phyloP scores from a whole-genome alignment of 1,140 invertebrate species.

The Scylla paramamosain region DNA sequence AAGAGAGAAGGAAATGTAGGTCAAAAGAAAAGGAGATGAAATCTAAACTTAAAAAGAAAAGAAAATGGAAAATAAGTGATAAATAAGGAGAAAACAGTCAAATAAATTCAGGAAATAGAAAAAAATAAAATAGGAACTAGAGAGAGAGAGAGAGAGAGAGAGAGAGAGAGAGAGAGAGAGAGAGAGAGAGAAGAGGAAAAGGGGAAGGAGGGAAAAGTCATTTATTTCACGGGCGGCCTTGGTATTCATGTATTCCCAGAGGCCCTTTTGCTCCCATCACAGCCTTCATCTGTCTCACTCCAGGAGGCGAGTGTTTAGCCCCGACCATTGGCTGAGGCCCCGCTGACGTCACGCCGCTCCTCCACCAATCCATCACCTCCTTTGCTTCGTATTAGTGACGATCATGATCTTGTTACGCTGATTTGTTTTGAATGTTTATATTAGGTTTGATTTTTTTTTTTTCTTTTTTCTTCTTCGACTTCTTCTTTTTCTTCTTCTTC shows the following conservation, averaged over 20 bases:
- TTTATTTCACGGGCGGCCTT: neutral
- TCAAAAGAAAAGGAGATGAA: neutral
- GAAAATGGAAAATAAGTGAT: no score
- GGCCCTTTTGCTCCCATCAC: neutral
- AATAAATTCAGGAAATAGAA: no score
- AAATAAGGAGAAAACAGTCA: no score
- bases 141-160: slow-evolving; percentile 34
- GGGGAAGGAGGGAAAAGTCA: slow-evolving; percentile 11
- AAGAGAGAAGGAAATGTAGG: neutral
- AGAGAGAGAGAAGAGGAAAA: slow-evolving; percentile 21
- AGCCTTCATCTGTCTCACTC: neutral
- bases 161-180: neutral
- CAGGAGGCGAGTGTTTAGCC: neutral
- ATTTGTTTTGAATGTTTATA: no score
- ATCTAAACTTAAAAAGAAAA: neutral
- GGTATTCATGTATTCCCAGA: slow-evolving; percentile 25
- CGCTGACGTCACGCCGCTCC: neutral
- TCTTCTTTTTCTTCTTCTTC: no score
- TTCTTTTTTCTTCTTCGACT: no score
- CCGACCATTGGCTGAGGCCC: neutral
- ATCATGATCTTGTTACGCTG: no score
- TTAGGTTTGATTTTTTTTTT: neutral
- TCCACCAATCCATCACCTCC: neutral
- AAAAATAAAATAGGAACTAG: no score
- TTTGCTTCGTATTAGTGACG: neutral